Conservation (phyloP, 2,888 invertebrate species). For the Andrena bucephala region DNA sequence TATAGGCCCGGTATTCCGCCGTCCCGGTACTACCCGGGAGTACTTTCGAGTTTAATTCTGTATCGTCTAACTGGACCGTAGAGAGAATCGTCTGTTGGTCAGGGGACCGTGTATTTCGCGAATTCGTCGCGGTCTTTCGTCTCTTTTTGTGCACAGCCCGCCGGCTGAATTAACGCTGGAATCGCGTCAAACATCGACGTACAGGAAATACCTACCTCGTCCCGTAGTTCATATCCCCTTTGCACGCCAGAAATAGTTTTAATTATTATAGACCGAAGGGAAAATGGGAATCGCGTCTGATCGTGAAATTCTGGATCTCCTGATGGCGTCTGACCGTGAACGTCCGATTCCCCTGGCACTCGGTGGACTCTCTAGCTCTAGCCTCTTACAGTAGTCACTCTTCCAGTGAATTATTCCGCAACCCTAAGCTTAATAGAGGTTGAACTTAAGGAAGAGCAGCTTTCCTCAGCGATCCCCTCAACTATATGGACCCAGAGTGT, state of each 20-base stretch:
- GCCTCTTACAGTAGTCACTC: not conserved
- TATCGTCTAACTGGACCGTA: slow-evolving; percentile 67
- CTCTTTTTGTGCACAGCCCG: slow-evolving; percentile 20
- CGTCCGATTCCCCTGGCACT: not conserved
- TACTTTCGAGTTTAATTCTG: slow-evolving; percentile 63
- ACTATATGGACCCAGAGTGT: not conserved
- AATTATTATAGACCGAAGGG: not conserved
- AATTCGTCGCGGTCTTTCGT: slow-evolving; percentile 34
- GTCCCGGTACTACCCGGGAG: slow-evolving; percentile 42
- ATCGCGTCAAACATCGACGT: slow-evolving; percentile 22
- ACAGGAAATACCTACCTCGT: not conserved
- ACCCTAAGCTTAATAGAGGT: slow-evolving; percentile 13
- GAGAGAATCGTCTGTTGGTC: slow-evolving; percentile 59
- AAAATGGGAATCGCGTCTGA: not conserved
- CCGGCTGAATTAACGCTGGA: slow-evolving; percentile 34
- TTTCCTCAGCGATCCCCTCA: slow-evolving; percentile 18
- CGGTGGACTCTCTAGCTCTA: not conserved
- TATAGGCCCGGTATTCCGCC: slow-evolving; percentile 58
- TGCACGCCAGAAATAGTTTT: not conserved
- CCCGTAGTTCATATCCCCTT: not conserved
- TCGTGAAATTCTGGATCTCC: not conserved
- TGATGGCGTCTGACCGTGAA: not conserved
- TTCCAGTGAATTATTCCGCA: slow-evolving; percentile 15
- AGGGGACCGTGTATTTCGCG: slow-evolving; percentile 43
- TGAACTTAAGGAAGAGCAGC: slow-evolving; percentile 29